phyloP scores from a whole-genome alignment of 2,888 invertebrate species.

The Bombyx huttoni region DNA sequence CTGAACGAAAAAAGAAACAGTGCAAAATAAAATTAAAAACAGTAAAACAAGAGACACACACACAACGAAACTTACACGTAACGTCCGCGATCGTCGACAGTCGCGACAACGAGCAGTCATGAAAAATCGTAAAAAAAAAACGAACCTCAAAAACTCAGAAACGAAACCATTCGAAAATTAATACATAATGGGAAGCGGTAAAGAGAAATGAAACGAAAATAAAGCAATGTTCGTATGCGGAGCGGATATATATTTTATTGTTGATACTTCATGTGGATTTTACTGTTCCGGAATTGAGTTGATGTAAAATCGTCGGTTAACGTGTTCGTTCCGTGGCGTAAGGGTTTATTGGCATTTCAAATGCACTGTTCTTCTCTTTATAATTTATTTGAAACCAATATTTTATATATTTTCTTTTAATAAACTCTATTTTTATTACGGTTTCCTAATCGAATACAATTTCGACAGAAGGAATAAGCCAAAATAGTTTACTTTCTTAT shows the following conservation, averaged over 20 bases:
- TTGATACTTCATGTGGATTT: neutral
- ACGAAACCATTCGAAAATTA: constrained; percentile 33
- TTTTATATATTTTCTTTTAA: neutral
- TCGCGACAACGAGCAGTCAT: constrained; percentile 57
- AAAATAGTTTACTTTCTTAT: too few relatives aligned
- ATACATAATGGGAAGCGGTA: constrained; percentile 35
- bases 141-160: constrained; percentile 56
- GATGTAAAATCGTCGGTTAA: neutral
- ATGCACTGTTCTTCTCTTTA: too few relatives aligned
- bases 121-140: constrained; percentile 53
- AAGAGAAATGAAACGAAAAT: constrained; percentile 29
- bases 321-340: neutral
- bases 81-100: constrained; percentile 52
- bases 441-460: neutral
- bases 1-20: constrained; percentile 24
- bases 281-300: neutral
- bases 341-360: neutral
- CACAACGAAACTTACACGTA: constrained; percentile 65
- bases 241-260: neutral
- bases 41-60: constrained; percentile 15
- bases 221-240: constrained; percentile 24
- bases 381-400: neutral
- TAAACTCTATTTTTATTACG: neutral
- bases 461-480: neutral
- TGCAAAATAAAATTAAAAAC: constrained; percentile 51